Base-by-base conservation (phyloP, 1,140 invertebrate species). In the Drosophila burlai region DNA sequence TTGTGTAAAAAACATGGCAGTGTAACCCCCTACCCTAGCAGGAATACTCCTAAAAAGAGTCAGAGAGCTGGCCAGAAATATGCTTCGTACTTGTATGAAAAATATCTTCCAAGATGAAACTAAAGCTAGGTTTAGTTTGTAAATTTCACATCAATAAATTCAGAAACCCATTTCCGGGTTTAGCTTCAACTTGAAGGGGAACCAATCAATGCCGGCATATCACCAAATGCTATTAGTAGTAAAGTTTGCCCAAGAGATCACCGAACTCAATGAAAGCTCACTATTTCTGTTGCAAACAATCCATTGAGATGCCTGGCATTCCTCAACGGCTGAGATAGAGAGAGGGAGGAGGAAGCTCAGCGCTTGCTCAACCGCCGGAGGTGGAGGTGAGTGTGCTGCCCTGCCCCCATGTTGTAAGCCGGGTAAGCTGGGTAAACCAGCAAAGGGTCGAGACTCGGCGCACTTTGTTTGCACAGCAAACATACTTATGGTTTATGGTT, bases 401-500 rank as follows among this genome's bases (percentile, higher is more conserved):
- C 59, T 38, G 46, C 18, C 29, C 59, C 18, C 18, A 31, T 60
- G 13, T 66, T 36, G 62, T 52, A 67, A 69, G 62, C 62, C 62
- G n/a, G n/a, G n/a, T n/a, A n/a, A n/a, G 31, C 54, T 65, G 61
- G n/a, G 61, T 11, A 29, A 16, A 31, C 36, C 18, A 5, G 1
- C 4, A n/a, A 54, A 38, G 52, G 52, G 52, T 38, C 52, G 52
- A 38, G 24, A 38, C 11, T 15, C 55, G 21, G n/a, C 13, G 54
- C 54, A 29, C 62, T 60, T 21, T 65, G 42, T 66, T 66, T 66
- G 21, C 58, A 7, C 18, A n/a, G 21, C 46, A 69, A 54, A 52
- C 34, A 47, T 13, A 43, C 38, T 38, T 38, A 38, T 57, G 16
- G 4, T 3, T 42, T 42, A 38, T 26, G 42, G 4, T 7, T 42